Conservation (phyloP, 2,797 vertebrate species). For the Malurus leucopterus region DNA sequence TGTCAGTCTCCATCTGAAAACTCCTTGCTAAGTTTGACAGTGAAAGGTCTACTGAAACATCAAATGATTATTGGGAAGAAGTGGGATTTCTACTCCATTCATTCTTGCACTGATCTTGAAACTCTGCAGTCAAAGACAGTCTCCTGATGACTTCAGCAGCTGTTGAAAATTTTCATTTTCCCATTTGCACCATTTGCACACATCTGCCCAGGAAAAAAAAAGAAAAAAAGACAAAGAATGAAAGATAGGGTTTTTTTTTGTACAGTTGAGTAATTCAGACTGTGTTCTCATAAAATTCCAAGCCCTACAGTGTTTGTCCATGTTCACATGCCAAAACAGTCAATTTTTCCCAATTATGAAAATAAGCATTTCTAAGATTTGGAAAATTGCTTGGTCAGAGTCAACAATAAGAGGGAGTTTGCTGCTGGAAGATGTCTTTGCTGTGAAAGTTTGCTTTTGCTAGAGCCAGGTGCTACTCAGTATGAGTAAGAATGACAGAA, state of each 20-base stretch:
- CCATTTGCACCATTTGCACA: neutral
- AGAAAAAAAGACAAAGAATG: neutral
- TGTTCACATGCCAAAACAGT: neutral
- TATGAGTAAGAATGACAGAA: neutral
- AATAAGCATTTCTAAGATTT: neutral
- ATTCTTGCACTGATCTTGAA: neutral
- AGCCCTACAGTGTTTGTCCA: neutral
- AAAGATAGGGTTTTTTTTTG: fast-evolving
- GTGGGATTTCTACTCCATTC: neutral
- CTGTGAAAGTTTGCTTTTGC: neutral
- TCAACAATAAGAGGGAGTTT: neutral
- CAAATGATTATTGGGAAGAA: neutral
- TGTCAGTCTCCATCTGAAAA: neutral
- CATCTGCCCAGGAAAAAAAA: neutral
- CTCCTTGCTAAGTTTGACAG: neutral
- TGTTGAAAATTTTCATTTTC: neutral
- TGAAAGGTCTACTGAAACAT: neutral
- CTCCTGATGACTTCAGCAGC: neutral
- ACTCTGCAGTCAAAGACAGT: neutral
- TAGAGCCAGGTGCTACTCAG: neutral
- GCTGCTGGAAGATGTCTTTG: neutral
- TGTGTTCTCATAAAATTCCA: neutral
- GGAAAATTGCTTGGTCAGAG: neutral
- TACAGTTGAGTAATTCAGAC: neutral
- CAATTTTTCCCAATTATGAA: neutral